Evolutionary conservation across 2,888 invertebrate species (phyloP).

Genomic region (Dendrolimus houi): DNA sequence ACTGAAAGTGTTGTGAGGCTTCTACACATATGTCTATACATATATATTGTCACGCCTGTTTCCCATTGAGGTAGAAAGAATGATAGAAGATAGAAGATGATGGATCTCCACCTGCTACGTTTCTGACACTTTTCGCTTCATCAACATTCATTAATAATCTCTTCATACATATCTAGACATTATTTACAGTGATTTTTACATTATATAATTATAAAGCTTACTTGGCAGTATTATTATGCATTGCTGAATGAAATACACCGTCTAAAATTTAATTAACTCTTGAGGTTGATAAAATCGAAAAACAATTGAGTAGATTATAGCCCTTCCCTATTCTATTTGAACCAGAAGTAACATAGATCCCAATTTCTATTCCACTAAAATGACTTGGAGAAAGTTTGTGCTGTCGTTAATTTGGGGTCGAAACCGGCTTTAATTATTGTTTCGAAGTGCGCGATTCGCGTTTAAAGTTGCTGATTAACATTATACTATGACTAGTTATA

Average conservation of each 20-base stretch:
- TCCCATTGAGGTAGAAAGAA: too few species aligned
- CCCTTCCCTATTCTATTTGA: background rate
- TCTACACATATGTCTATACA: too few species aligned
- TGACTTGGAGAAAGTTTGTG: conserved; percentile 42
- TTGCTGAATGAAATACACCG: too few species aligned
- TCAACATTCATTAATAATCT: too few species aligned
- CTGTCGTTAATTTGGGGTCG: conserved; percentile 46
- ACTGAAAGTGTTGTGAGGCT: too few species aligned
- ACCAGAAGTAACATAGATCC: conserved; percentile 13
- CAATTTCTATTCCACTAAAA: conserved; percentile 31
- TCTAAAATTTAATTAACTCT: too few species aligned
- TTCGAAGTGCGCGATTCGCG: conserved; percentile 36
- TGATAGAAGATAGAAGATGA: too few species aligned
- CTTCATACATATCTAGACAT: too few species aligned
- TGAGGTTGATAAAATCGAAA: background rate
- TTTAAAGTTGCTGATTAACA: conserved; percentile 57
- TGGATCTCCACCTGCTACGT: too few species aligned
- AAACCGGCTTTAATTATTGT: conserved; percentile 55
- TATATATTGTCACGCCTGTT: too few species aligned
- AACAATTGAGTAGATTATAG: background rate
- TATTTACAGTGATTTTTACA: background rate
- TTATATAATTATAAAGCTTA: background rate
- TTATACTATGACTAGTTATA: conserved; percentile 4
- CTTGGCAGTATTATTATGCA: too few species aligned
- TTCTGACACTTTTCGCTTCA: too few species aligned